phyloP scores from a whole-genome alignment of 2,113 vertebrate genomes.

The Pagrus major region DNA sequence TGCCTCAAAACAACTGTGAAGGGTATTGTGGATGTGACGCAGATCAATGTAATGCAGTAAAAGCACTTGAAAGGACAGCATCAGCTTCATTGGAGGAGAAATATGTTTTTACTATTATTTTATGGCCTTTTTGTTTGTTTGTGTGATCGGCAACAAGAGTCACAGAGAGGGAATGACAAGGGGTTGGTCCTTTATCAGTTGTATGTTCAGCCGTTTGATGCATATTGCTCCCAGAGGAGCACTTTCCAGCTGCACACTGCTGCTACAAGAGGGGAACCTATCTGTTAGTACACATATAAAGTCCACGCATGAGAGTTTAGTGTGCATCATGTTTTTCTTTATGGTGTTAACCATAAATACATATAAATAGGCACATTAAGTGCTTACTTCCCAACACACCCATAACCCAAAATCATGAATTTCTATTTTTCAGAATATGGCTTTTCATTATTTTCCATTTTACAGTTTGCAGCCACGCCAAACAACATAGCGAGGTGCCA shows the following conservation, averaged over 20 bases:
- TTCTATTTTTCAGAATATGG: too few species aligned
- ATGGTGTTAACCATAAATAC: background rate
- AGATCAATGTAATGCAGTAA: constrained; percentile 35
- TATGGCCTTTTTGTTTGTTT: constrained; percentile 17
- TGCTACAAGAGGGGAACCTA: constrained; percentile 22
- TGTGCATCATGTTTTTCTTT: background rate
- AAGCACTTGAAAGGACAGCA: constrained; percentile 34
- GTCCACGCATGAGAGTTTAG: background rate
- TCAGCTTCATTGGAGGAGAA: constrained; percentile 32
- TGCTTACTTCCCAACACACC: background rate
- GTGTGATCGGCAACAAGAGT: constrained; percentile 3
- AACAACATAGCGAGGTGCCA: too few species aligned
- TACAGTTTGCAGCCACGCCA: too few species aligned
- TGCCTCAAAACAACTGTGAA: constrained; percentile 20
- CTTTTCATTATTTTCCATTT: too few species aligned
- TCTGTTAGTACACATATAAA: constrained; percentile 2
- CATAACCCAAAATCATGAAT: too few species aligned
- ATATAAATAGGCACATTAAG: background rate
- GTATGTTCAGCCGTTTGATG: constrained; percentile 34
- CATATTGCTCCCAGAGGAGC: constrained; percentile 54
- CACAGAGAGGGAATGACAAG: constrained; percentile 5
- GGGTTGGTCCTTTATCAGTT: constrained; percentile 29
- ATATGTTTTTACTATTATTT: constrained; percentile 33
- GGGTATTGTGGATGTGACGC: constrained; percentile 44
- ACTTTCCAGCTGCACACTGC: constrained; percentile 23